Evolutionary conservation across 2,113 vertebrate species (phyloP).

Genomic region (Neodontobutis hainanensis): DNA sequence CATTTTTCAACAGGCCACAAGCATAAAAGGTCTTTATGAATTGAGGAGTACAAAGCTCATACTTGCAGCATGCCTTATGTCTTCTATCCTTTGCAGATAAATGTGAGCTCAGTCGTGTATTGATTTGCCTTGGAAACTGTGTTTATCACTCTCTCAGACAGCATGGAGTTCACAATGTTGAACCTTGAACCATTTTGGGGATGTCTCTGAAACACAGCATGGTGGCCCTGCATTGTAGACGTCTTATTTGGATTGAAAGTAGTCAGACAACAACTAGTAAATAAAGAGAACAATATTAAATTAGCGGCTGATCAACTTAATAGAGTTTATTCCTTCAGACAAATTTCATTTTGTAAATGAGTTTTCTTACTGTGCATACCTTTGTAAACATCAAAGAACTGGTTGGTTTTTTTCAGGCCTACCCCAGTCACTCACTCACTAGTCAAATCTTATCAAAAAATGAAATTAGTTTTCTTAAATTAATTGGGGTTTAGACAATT

Average conservation of each 20-base stretch:
- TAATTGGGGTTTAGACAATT: too few relatives aligned
- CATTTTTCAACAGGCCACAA: conserved; percentile 47
- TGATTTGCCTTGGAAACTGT: conserved; percentile 41
- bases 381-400: conserved; percentile 3
- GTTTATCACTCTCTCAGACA: conserved; percentile 49
- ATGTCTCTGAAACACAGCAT: conserved; percentile 28
- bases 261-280: conserved; percentile 1
- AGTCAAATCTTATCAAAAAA: too few relatives aligned
- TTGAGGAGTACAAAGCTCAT: conserved; percentile 17
- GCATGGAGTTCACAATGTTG: conserved; percentile 58
- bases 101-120: conserved; percentile 49
- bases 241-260: conserved; percentile 65
- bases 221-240: conserved; percentile 31
- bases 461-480: too few relatives aligned
- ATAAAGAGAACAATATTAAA: conserved; percentile 11
- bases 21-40: conserved; percentile 8
- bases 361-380: conserved; percentile 7
- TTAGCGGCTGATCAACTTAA: background rate
- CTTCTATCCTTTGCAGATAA: conserved; percentile 44
- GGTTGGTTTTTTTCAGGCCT: too few relatives aligned
- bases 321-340: conserved; percentile 21
- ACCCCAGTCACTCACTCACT: too few relatives aligned
- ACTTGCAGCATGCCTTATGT: conserved; percentile 60
- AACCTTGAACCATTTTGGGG: conserved; percentile 26
- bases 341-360: conserved; percentile 8